Conservation (phyloP, 1,140 invertebrate species). For the Saccostrea cuccullata region DNA sequence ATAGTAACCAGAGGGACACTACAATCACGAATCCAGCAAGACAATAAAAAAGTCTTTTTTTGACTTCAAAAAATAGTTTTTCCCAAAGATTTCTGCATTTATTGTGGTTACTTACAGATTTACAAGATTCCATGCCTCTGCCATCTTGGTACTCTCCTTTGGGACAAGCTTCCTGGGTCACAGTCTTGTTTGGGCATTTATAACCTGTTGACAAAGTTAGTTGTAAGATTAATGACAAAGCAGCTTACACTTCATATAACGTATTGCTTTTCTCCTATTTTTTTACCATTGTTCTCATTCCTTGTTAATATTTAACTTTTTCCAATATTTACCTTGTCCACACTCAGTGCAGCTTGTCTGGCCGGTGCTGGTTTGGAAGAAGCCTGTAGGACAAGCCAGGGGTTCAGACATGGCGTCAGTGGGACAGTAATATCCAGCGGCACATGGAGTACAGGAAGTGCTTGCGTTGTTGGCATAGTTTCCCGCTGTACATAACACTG, state of each 20-base stretch:
- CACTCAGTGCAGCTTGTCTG: conserved; percentile 70
- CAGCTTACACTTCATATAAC: background rate
- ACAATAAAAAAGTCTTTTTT: background rate
- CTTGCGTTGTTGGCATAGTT: conserved; percentile 64
- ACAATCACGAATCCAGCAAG: conserved; percentile 46
- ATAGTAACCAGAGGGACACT: conserved; percentile 76
- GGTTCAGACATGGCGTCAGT: conserved; percentile 61
- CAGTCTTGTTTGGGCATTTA: conserved; percentile 65
- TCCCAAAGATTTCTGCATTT: background rate
- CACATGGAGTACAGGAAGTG: conserved; percentile 64
- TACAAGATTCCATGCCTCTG: conserved; percentile 68
- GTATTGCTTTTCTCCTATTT: background rate
- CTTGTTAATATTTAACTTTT: background rate
- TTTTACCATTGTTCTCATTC: background rate
- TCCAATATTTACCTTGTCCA: conserved; percentile 62
- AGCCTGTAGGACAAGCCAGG: conserved; percentile 65
- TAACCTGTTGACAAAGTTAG: conserved; percentile 58
- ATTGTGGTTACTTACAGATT: conserved; percentile 61
- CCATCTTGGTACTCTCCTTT: conserved; percentile 72
- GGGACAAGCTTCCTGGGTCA: conserved; percentile 58
- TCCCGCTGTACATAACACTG: conserved; percentile 66
- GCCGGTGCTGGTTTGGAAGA: conserved; percentile 67
- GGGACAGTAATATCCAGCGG: conserved; percentile 66
- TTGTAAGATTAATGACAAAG: background rate
- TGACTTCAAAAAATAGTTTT: background rate